Evolutionary conservation across 2,797 vertebrate genomes (phyloP).

Genomic region (Australoheros facetus): DNA sequence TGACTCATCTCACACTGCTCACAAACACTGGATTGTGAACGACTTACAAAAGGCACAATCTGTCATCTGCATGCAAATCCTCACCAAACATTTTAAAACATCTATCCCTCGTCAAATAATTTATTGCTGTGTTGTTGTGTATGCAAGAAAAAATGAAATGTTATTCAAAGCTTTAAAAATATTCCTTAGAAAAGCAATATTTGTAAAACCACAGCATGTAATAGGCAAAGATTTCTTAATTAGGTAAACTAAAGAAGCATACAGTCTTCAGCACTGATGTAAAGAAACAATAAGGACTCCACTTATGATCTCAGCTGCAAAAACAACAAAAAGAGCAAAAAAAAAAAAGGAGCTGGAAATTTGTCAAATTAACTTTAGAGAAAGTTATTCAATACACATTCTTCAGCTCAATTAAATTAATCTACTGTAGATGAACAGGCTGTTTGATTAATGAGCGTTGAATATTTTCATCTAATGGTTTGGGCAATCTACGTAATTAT

Average conservation of each 20-base stretch:
- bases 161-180: background rate
- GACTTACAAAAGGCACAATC: background rate
- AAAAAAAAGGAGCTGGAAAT: background rate
- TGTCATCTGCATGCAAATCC: background rate
- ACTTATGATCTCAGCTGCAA: background rate
- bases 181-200: background rate
- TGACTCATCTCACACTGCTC: background rate
- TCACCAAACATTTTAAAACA: background rate
- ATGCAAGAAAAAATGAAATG: background rate
- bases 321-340: background rate
- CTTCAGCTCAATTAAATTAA: background rate
- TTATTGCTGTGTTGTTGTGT: background rate
- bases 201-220: background rate
- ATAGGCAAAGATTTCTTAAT: background rate
- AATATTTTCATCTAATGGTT: slow-evolving; percentile 4
- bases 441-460: background rate
- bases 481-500: slow-evolving; percentile 17
- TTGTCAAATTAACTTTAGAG: background rate
- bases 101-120: background rate
- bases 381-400: background rate
- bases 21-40: background rate
- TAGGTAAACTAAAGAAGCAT: background rate
- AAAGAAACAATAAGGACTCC: background rate
- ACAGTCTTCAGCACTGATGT: background rate
- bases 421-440: background rate